Evolutionary conservation across 2,888 invertebrate species (phyloP), one percentile per base, ranked within the genome.

Genomic region (Asteroscopus sphinx): DNA sequence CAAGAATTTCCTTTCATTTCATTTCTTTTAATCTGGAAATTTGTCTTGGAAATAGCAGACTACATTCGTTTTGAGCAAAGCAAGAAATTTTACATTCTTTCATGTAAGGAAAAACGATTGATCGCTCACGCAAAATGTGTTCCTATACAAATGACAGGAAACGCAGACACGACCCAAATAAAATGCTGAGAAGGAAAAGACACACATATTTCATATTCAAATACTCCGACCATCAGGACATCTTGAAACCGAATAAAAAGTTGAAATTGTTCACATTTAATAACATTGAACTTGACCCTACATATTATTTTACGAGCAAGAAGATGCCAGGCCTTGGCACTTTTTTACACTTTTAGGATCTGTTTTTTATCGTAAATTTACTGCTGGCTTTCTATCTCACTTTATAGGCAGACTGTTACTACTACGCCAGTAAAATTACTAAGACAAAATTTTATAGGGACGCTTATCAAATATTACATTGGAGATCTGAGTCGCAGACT

Each of bases 301-400:
- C 44, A 55, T 51, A 61, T 63, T 46, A 69, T 61, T 69, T 75
- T 67, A 74, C 46, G 69, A 69, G 11, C 41, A 35, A 30, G 49
- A 36, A 30, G 13, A 41, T 45, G 16, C 28, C 37, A n/a, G 30
- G 57, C 54, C 32, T 63, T 44, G 51, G 32, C 36, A 15, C n/a
- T 39, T 55, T 47, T 45, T 55, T 45, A 60, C 56, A 63, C 39
- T 60, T 54, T 55, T 41, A 42, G 45, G 55, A 55, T 66, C 66
- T 61, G 46, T 69, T 72, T 70, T 68, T 73, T 72, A 72, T 75
- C 32, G 69, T 48, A 40, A 54, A 56, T 75, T 75, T 69, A 75
- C 51, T 47, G 68, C 58, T 52, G 16, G 44, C 35, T 55, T 53
- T 61, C 47, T 75, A 69, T 72, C 61, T 58, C 35, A 36, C 41